Base-by-base conservation (phyloP, 2,113 vertebrate species). In the Symphodus melops region DNA sequence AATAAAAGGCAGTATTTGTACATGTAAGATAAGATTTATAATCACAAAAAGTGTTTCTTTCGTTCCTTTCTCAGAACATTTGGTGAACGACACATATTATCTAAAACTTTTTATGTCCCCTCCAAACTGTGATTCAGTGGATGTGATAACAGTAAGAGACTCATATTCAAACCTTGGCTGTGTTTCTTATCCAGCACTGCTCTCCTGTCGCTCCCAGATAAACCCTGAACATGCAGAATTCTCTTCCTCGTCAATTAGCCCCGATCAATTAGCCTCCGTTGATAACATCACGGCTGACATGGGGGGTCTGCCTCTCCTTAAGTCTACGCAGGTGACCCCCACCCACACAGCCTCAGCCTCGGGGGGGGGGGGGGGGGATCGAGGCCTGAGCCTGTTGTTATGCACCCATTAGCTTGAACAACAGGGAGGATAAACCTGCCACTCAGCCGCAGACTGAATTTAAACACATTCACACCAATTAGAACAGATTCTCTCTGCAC, bases 401-500 rank as follows among this genome's bases (percentile, higher is more conserved):
- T 85, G 88, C 92, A 86, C 82, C 81, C 89, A 91, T 94, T 90
- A 92, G 89, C 82, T 88, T 88, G 83, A 88, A 94, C 94, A 95
- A 94, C 92, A 91, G 82, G 92, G 82, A 75, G 84, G 77, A 86
- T 91, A 94, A 93, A 90, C 68, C 89, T 87, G 82, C 74, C 72
- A 82, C 85, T 86, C 72, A 91, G 89, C 75, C 76, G 82, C 85
- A 80, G 84, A 89, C 88, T 80, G 74, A 91, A 89, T 92, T 90
- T 83, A 89, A 90, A 81, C 91, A 77, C 84, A 93, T 94, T 94
- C 89, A 90, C 89, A 90, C 84, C 90, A 94, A 92, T 94, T 95
- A 94, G 72, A 75, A 4, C 55, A 88, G 88, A 94, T 91, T 91
- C 82, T 81, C 19, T 51, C 89, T 74, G 86, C 87, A 72, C 36